Evolutionary conservation across 1,140 invertebrate species (phyloP), one percentile per base, ranked within the genome.

Genomic region (Eulimnadia texana): DNA sequence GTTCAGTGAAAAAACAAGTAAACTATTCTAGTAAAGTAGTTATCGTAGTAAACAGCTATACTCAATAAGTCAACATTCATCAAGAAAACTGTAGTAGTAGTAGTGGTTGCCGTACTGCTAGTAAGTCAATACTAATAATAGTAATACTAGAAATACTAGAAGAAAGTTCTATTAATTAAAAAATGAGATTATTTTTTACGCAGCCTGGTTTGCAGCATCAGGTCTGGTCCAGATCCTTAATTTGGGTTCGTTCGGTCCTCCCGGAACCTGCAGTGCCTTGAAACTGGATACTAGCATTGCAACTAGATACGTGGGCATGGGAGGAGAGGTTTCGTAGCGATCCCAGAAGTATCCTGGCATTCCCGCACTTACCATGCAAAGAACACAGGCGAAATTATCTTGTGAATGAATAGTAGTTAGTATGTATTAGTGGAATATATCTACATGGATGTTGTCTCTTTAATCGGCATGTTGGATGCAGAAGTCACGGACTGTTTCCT

Each of bases 291-390:
- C 73, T 19, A 76, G 70, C 66, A 81, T 74, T 2, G 79, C 78
- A n/a, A 82, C 69, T 1, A 81, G 67, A 67, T 82, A 82, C 1
- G 80, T 80, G 2, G 77, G 75, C 79, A 82, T 82, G 22, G 70
- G 68, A 3, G 75, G 69, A 1, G 72, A 73, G 19, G 67, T 70
- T 16, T 74, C 67, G 63, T 73, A 81, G 1, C 65, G 63, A 61
- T 75, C 70, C 27, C 69, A 67, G 20, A 72, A 64, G 67, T 73
- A 76, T 3, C 66, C 68, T 2, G 64, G 66, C 16, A 62, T 57
- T 56, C 62, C 56, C 33, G 51, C 53, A 11, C 58, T 59, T 52
- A n/a, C n/a, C n/a, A n/a, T n/a, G n/a, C n/a, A n/a, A n/a, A 19
- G 52, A 19, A 61, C 25, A 13, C 13, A 24, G 25, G n/a, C 19